phyloP scores from a whole-genome alignment of 92 coral and sea anemone species.

The Zoanthus solanderi region DNA sequence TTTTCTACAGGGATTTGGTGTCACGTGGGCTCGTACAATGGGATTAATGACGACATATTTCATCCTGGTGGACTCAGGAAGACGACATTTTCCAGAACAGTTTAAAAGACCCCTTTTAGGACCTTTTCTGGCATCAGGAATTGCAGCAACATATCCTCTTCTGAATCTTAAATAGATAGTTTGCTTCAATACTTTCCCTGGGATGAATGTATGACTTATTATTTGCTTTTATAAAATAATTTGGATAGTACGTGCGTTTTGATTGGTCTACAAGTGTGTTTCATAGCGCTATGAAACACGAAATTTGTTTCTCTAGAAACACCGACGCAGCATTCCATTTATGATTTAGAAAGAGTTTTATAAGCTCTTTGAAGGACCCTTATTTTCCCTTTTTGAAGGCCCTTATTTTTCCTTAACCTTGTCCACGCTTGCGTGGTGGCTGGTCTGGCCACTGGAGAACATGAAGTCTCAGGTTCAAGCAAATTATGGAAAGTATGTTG shows the following conservation, averaged over 20 bases:
- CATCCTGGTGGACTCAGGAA: constrained; percentile 83
- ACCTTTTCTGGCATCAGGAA: constrained; percentile 89
- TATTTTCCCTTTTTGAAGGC: constrained; percentile 25
- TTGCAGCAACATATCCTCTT: constrained; percentile 91
- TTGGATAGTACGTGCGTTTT: too few species aligned
- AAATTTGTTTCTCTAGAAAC: too few species aligned
- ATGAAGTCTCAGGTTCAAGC: constrained; percentile 96
- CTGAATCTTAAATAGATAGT: neutral
- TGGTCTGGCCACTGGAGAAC: constrained; percentile 90
- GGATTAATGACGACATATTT: constrained; percentile 90
- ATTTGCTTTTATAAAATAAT: too few species aligned
- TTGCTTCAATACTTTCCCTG: neutral
- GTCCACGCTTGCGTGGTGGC: constrained; percentile 85
- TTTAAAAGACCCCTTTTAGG: constrained; percentile 87
- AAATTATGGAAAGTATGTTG: constrained; percentile 85
- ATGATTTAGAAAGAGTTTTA: too few species aligned
- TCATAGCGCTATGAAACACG: too few species aligned
- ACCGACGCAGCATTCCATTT: too few species aligned
- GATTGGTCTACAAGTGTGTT: too few species aligned
- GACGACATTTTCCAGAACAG: constrained; percentile 85
- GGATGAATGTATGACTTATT: too few species aligned
- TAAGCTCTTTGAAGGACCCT: neutral
- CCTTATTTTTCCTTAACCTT: constrained; percentile 56
- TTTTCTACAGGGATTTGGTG: constrained; percentile 84
- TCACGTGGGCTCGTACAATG: constrained; percentile 90